Base-by-base conservation (phyloP, 2,888 invertebrate species). In the Microdon myrmicae region DNA sequence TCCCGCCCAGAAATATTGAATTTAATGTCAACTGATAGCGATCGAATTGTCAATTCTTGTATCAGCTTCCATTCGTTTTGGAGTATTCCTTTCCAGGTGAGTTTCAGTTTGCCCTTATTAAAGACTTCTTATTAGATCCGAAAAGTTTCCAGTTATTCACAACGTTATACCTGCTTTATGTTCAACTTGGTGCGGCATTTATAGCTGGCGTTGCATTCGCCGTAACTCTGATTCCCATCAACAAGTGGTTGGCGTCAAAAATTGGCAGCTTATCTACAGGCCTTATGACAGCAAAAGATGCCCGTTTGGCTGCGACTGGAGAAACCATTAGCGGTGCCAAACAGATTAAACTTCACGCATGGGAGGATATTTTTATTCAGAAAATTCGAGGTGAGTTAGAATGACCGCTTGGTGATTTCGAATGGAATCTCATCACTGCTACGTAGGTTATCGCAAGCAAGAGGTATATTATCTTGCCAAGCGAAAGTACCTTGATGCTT, bases 21-120 rank as follows among this genome's bases (percentile, higher is more conserved):
- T 80, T 92, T 94, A 70, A 95, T 98, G 92, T 96, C 96, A 19
- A 95, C 95, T 0, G 98, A 99, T 77, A 90, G 92, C 0, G 96
- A 97, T 76, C 85, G 97, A 69, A 92, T 98, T 69, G 92, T 96
- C 0, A 96, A 96, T 79, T 92, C 96, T 13, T 96, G 95, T 79
- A 90, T 94, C 2, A 96, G 95, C 80, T 96, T 99, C 77, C 98
- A 98, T 81, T 89, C 93, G 3, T 84, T 96, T 69, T 98, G 98
- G 97, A 96, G 96, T 79, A 90, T 97, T 74, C 97, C 97, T 2
- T 77, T 77, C 41, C 73, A 73, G 47, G 68, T 72, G 16, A 54
- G 41, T 26, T 4, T 1, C 8, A 10, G 13, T 9, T 25, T 31
- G 19, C 13, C 28, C 41, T 29, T 34, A 13, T 38, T 14, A 8